Evolutionary conservation across 2,113 vertebrate species (phyloP), one percentile per base, ranked within the genome.

Genomic region (Muscicapa adusta): DNA sequence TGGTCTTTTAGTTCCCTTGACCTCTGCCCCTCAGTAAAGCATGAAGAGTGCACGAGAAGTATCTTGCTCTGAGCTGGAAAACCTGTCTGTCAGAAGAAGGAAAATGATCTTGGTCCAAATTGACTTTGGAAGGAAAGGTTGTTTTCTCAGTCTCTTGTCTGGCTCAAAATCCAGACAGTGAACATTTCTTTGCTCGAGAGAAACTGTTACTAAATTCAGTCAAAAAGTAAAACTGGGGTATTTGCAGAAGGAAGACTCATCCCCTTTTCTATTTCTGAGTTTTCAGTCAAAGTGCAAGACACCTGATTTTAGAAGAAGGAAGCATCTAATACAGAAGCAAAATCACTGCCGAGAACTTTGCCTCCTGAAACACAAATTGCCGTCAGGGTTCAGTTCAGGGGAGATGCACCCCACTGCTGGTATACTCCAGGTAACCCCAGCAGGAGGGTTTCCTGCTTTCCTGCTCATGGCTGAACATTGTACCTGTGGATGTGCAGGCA

Each of bases 131-230:
- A 10, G 4, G 61, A 57, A 91, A 87, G 16, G 87, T 48, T 81
- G 70, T 88, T 94, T 94, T 89, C 85, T 56, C 1, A 0, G 43
- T 88, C 70, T 91, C 34, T 85, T 2, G 5, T 53, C 85, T 82
- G 68, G 29, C 80, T 86, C 92, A 81, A 94, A 96, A 93, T 66
- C 60, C 88, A 90, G 54, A 75, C 36, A 92, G 60, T 9, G 54
- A 76, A 72, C 54, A 50, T 56, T 58, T 85, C 36, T 85, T 88
- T 71, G 28, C 57, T 91, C 45, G 5, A 19, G 50, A 48, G 40
- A 75, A 95, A 74, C 54, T 42, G 40, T 54, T 90, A 71, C 51
- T 87, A 63, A 94, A 70, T 71, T 84, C 62, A 83, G 76, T 17
- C 57, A 80, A 34, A 6, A 53, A 85, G 63, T 13, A 85, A 89